Evolutionary conservation across 2,113 vertebrate species (phyloP), one percentile per base, ranked within the genome.

Genomic region (Leptosomus discolor): DNA sequence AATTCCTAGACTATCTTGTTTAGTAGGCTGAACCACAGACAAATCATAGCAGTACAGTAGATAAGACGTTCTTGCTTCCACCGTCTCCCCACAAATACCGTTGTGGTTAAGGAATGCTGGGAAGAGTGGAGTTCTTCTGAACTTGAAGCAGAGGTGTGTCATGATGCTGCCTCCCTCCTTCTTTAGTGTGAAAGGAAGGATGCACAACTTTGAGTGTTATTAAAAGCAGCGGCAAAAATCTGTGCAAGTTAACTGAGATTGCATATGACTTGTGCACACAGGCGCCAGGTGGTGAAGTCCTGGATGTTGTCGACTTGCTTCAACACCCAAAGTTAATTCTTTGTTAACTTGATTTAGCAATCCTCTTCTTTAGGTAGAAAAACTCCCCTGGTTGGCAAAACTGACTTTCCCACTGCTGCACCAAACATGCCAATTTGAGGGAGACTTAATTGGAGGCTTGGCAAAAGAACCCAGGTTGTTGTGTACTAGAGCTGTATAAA

Each of bases 261-360:
- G n/a, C n/a, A n/a, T 39, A 6, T 4, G 20, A 22, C 39, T 76
- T 71, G 32, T 1, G 0, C 10, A 22, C 0, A 1, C 11, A 63
- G 63, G 16, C 16, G 45, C 4, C 29, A 57, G 41, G 23, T 10
- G 63, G 22, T 36, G 27, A 10, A 5, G 8, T 58, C 70, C 27
- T 69, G 85, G 20, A 65, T 74, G 26, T 12, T n/a, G n/a, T n/a
- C 9, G 8, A 4, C 76, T 79, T 71, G 27, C 46, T 92, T n/a
- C n/a, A n/a, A n/a, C n/a, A n/a, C n/a, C n/a, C n/a, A 24, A 91
- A 68, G 24, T 41, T 71, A 14, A 3, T 22, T 53, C 71, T 96
- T 56, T 8, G n/a, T 19, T 41, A 36, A 41, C 29, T 85, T 73
- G 50, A 39, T 41, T 57, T 50, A 64, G 11, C 22, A 76, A 1